Evolutionary conservation across 2,113 vertebrate species (phyloP), one percentile per base, ranked within the genome.

Genomic region (Callorhinus ursinus): DNA sequence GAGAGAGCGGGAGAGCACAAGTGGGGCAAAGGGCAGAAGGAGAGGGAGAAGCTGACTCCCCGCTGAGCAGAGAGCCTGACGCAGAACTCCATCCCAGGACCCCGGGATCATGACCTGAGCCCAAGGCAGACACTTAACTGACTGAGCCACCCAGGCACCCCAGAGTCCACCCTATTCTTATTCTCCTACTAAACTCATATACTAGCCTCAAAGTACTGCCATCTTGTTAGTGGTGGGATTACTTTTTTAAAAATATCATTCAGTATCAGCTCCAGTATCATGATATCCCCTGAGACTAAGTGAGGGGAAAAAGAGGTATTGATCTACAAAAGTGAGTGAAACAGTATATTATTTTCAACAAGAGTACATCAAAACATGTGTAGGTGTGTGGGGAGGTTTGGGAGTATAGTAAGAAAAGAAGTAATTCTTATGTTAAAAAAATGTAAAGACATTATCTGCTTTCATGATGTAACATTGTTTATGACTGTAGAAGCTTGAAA

Each of bases 341-440:
- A 96, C 83, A 89, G 28, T 86, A 90, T 90, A 84, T 67, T 82
- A 13, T 92, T 91, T 96, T 90, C 39, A 90, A 87, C 46, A 80
- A 92, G 55, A 92, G 14, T 82, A 61, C 57, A 96, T 80, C 4
- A 90, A 57, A n/a, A 28, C 10, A 11, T 36, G 16, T 26, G 18
- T 49, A 53, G 33, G 51, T 76, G 2, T 15, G 42, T 61, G 55
- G 21, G 59, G 31, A n/a, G 21, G 71, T 49, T 16, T 81, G 12
- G 7, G 36, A 89, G 61, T 81, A 95, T 18, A 94, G 26, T 59
- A 90, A 92, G 36, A 84, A 95, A 94, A 87, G 14, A 55, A 94
- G 61, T 95, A 59, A 69, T 91, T 95, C n/a, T 85, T 80, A 79
- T 2, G 74, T 61, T 88, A 84, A 90, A 84, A 90, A 97, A 94